Base-by-base conservation (phyloP, 1,140 invertebrate species). In the Lycorma delicatula region DNA sequence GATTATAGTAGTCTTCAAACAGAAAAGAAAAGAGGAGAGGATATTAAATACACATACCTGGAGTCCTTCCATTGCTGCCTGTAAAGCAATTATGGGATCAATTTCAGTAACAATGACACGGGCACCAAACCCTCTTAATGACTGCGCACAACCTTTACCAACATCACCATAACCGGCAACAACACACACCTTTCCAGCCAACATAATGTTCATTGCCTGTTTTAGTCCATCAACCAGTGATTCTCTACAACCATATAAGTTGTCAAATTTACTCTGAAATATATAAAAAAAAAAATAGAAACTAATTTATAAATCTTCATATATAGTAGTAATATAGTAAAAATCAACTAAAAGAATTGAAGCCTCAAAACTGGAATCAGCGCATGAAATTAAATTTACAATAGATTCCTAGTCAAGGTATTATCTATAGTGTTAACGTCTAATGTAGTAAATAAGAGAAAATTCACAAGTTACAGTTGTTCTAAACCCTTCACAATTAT, bases 131-230 rank as follows among this genome's bases (percentile, higher is more conserved):
- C 91, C 92, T 70, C 87, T 81, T 1, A 99, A 82, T 52, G 95
- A 94, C 70, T 97, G 93, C 44, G 96, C 95, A 72, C 91, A 96
- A 53, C 97, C 97, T 79, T 99, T 99, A 61, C 97, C 97, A 48
- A 99, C 97, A 81, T 99, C 97, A 46, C 97, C 97, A 72, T 97
- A 99, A 7, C 97, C 97, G 68, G 91, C 95, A 1, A 99, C 96
- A 18, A 97, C 87, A 68, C 91, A 93, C 2, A 97, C 92, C 78
- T 99, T 99, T 16, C 97, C 97, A 60, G 97, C 97, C 60, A 99
- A 83, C 96, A 98, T 98, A 5, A 99, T 86, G 70, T 99, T 95
- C 26, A 96, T 98, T 38, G 97, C 97, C 63, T 97, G 81, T 74
- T 99, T 99, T 63, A 99, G 97, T 55, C 97, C 97, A 79, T 99